Evolutionary conservation across 2,888 invertebrate genomes (phyloP), one percentile per base, ranked within the genome.

Genomic region (Drosophila silvestris): DNA sequence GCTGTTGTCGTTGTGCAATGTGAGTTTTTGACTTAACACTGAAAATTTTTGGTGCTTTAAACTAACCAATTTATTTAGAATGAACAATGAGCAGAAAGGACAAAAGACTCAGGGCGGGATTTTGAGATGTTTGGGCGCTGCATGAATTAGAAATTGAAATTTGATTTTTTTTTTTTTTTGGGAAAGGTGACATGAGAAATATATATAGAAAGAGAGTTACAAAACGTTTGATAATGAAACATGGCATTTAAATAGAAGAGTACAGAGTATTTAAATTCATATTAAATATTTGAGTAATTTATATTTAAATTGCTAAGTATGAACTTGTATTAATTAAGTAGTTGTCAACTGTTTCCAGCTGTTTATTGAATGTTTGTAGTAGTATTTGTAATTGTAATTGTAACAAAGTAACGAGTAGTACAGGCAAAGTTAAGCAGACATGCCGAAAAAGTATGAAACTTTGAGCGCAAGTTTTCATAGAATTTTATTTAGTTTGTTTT

Each of bases 371-470:
- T 79, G 62, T 79, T 74, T 74, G 41, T 70, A 74, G 61, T 80
- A 72, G 30, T 39, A 52, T 52, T 66, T 68, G 37, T 66, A 70
- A 70, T 67, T 68, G 52, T 66, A 73, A 70, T 79, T 70, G 79
- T 82, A 91, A 88, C 83, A 88, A 85, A 88, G 81, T 89, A 86
- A 86, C 85, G 79, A 86, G 75, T 81, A 79, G 79, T 82, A 86
- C 85, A 86, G 85, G 85, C 85, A 86, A 86, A 86, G 84, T 81
- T 88, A 86, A 86, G 85, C 85, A 85, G 84, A 89, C 85, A 86
- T 86, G 85, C 85, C 85, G 86, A 84, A 79, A 90, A 79, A 81
- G 71, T 79, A 85, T 83, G 78, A 77, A 79, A 87, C 89, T 77
- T 79, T 82, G 79, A 83, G 88, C 89, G 74, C 81, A 83, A 84